phyloP scores from a whole-genome alignment of 2,113 vertebrate species.

The Chaetodon auriga region DNA sequence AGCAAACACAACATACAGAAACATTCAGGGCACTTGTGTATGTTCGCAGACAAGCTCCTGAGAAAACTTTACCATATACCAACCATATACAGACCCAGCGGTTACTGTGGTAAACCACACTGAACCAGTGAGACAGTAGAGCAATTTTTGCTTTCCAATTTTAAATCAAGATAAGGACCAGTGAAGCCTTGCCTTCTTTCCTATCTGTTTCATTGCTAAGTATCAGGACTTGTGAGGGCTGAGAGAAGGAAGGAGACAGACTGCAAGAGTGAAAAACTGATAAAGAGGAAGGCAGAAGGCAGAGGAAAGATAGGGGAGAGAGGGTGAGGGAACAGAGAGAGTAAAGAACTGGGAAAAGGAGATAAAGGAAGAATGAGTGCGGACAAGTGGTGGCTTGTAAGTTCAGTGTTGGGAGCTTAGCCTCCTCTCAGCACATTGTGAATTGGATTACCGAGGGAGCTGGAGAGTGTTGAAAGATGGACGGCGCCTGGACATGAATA shows the following conservation, averaged over 20 bases:
- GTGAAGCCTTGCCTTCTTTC: background rate
- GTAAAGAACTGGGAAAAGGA: background rate
- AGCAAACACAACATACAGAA: background rate
- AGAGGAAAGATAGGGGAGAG: background rate
- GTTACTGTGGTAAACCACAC: background rate
- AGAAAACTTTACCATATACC: background rate
- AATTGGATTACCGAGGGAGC: conserved; percentile 28
- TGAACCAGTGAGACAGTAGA: background rate
- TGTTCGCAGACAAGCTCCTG: background rate
- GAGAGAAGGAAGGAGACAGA: conserved; percentile 1
- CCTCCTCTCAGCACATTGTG: conserved; percentile 25
- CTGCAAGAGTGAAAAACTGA: conserved; percentile 18
- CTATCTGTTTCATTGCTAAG: background rate
- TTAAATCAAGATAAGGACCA: conserved; percentile 18
- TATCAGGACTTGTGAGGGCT: conserved; percentile 22
- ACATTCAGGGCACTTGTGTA: conserved; percentile 6
- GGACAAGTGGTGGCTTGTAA: conserved; percentile 7
- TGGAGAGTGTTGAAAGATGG: background rate
- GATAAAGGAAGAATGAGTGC: conserved; percentile 18
- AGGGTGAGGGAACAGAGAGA: conserved; percentile 4
- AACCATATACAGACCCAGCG: background rate
- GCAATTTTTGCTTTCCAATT: conserved; percentile 9
- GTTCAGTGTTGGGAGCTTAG: conserved; percentile 19
- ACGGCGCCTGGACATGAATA: conserved; percentile 12
- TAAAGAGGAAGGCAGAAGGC: conserved; percentile 6